Conservation (phyloP, 2,888 invertebrate species). For the Apodemia zela region DNA sequence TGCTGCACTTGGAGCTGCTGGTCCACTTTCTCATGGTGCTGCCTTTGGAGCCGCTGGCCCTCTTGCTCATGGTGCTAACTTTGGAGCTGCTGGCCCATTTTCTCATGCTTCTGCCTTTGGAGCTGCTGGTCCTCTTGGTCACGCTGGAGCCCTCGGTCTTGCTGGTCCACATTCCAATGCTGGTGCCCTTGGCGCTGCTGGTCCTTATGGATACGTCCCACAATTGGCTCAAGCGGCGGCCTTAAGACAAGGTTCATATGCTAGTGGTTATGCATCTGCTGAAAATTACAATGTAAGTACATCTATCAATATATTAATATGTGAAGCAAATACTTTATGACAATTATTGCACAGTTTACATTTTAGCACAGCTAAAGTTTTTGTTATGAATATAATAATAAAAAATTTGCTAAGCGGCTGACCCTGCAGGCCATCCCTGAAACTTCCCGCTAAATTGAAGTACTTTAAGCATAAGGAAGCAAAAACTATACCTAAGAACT, state of each 20-base stretch:
- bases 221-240: conserved; percentile 31
- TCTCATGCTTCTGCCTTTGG: conserved; percentile 37
- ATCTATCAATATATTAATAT: no score
- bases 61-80: conserved; percentile 23
- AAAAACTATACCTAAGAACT: no score
- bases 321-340: no score
- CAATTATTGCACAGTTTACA: no score
- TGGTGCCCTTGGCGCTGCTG: conserved; percentile 38
- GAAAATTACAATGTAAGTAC: conserved; percentile 42
- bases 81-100: conserved; percentile 26
- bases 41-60: background rate
- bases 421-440: no score
- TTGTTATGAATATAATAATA: no score
- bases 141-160: conserved; percentile 36
- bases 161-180: conserved; percentile 35
- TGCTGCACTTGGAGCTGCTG: background rate
- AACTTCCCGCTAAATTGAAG: no score
- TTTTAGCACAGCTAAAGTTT: no score
- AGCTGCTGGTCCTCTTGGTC: conserved; percentile 36
- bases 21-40: background rate
- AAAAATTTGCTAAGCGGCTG: no score
- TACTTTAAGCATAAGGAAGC: no score
- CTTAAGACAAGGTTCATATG: conserved; percentile 31
- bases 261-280: conserved; percentile 24
- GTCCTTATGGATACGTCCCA: conserved; percentile 17